Conservation (phyloP, 2,888 invertebrate species). For the Lottia scabra region DNA sequence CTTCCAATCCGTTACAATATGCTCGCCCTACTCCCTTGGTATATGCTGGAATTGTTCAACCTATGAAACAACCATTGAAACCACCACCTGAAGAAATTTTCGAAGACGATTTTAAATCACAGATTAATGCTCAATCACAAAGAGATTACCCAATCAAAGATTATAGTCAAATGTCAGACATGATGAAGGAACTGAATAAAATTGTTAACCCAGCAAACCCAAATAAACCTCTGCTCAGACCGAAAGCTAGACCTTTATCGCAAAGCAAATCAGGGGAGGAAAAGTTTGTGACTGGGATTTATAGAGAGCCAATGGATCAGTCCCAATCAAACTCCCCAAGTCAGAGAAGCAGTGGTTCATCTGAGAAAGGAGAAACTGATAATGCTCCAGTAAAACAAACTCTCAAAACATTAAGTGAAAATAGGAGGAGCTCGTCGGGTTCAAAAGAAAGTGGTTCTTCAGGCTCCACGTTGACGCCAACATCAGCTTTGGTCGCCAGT, state of each 20-base stretch:
- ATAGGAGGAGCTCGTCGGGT: constrained; percentile 45
- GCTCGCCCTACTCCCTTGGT: constrained; percentile 46
- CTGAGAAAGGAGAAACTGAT: constrained; percentile 20
- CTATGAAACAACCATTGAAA: constrained; percentile 34
- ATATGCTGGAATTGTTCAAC: constrained; percentile 40
- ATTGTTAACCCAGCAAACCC: constrained; percentile 37
- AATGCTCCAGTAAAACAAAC: constrained; percentile 23
- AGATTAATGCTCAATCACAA: constrained; percentile 13
- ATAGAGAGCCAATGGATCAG: constrained; percentile 51
- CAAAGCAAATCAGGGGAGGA: constrained; percentile 32
- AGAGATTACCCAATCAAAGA: constrained; percentile 41
- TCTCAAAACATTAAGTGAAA: constrained; percentile 23
- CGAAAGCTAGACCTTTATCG: constrained; percentile 7
- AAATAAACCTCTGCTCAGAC: constrained; percentile 24
- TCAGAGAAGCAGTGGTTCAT: constrained; percentile 25
- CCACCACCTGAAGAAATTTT: constrained; percentile 26
- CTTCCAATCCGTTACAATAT: constrained; percentile 36
- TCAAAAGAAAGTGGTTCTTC: constrained; percentile 51
- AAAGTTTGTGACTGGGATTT: constrained; percentile 55
- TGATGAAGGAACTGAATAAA: constrained; percentile 50
- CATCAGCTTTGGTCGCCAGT: constrained; percentile 53
- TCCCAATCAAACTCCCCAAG: constrained; percentile 6
- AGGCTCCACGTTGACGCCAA: constrained; percentile 55
- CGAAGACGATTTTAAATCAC: constrained; percentile 14
- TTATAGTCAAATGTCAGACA: constrained; percentile 47